phyloP scores from a whole-genome alignment of 2,888 invertebrate species.

The Drosophila robusta region DNA sequence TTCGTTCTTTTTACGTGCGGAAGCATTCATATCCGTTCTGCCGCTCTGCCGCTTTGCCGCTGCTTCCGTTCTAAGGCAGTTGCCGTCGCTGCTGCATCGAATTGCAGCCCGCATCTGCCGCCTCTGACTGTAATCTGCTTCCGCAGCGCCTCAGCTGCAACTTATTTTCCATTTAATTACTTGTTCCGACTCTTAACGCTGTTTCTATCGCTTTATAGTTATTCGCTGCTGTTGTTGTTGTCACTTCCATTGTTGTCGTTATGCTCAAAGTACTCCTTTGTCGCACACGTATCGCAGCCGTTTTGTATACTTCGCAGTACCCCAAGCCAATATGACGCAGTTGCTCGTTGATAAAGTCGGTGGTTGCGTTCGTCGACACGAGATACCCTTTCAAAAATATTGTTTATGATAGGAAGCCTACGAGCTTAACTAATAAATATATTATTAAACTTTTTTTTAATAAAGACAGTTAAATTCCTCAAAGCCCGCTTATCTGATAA shows the following conservation, averaged over 20 bases:
- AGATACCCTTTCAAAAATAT: conserved; percentile 8
- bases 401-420: background rate
- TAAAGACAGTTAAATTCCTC: no score
- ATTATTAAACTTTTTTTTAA: background rate
- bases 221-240: conserved; percentile 33
- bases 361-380: conserved; percentile 9
- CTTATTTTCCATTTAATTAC: conserved; percentile 78
- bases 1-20: conserved; percentile 69
- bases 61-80: conserved; percentile 58
- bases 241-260: conserved; percentile 45
- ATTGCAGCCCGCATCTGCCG: conserved; percentile 56
- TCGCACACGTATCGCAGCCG: conserved; percentile 61
- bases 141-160: conserved; percentile 47
- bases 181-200: conserved; percentile 81
- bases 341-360: conserved; percentile 29
- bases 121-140: conserved; percentile 53
- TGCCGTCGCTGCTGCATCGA: conserved; percentile 42
- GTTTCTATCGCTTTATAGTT: conserved; percentile 58
- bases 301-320: conserved; percentile 42
- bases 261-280: conserved; percentile 66
- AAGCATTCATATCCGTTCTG: conserved; percentile 78
- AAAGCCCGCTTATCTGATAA: background rate
- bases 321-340: conserved; percentile 55
- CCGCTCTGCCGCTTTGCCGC: conserved; percentile 22
- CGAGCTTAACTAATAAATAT: conserved; percentile 4